Percentiles rank a stretch among this genome's conserved stretches.
Conservation (phyloP, 1,140 invertebrate species). For the Dreissena polymorpha region DNA sequence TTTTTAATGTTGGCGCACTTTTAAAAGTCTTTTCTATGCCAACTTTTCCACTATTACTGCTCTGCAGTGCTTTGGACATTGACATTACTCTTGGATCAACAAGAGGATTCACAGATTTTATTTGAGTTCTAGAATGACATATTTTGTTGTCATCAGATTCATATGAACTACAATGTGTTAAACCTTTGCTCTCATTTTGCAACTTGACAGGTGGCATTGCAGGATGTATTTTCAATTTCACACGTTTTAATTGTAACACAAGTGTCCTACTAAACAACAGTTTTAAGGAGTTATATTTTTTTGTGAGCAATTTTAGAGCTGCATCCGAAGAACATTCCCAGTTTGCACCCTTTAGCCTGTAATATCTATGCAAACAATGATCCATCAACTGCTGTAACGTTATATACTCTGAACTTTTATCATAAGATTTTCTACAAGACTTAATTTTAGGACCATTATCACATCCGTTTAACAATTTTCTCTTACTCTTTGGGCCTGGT, state of each 20-base stretch:
- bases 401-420: neutral
- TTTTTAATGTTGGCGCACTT: neutral
- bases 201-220: neutral
- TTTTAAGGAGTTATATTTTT: slow-evolving; percentile 37
- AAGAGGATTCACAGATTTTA: neutral
- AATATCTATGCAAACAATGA: slow-evolving; percentile 7
- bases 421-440: too few relatives aligned
- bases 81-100: slow-evolving; percentile 46
- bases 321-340: slow-evolving; percentile 18
- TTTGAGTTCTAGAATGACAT: neutral
- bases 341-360: slow-evolving; percentile 20
- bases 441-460: neutral
- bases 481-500: neutral
- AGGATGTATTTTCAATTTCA: neutral
- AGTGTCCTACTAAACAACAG: slow-evolving; percentile 15
- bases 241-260: slow-evolving; percentile 9
- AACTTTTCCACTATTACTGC: slow-evolving; percentile 37
- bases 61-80: slow-evolving; percentile 31
- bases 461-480: too few relatives aligned
- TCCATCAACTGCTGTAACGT: neutral
- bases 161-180: neutral
- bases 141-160: neutral
- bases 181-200: neutral
- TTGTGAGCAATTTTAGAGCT: slow-evolving; percentile 5
- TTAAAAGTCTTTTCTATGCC: slow-evolving; percentile 34